Base-by-base conservation (phyloP, 2,888 invertebrate genomes). In the Plagodis pulveraria region DNA sequence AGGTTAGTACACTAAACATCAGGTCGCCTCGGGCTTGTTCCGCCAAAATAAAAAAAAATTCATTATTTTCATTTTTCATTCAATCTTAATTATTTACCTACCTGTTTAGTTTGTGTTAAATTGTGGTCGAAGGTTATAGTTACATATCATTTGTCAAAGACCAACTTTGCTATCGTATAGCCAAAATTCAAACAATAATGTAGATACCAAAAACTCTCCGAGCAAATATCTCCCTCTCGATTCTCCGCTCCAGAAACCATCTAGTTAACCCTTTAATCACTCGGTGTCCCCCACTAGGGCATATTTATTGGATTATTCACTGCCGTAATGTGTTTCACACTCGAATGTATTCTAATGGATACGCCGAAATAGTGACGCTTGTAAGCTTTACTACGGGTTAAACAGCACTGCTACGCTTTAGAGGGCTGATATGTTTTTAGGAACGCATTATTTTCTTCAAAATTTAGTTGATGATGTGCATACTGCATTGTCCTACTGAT, bases 321-420 rank as follows among this genome's bases (percentile, higher is more conserved):
- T 64, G 70, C 69, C 59, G 66, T 78, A 77, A 78, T 77, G 77
- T 71, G 69, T 76, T 76, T 74, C 69, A 78, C 81, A 81, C 79
- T 78, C 76, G 65, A 70, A 71, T 74, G 77, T 78, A 78, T 80
- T 75, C 75, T 80, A 81, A 81, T 80, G 80, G 74, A 62, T 67
- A 33, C 44, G 40, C 55, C 49, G 56, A 45, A 56, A 58, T 56
- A 60, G 45, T 34, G 45, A 45, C 34, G 45, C 34, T 11, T 12
- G 11, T 42, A 22, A 22, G 22, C 4, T 4, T 22, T 22, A 22
- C 2, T 22, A 22, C 22, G 22, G 22, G 22, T 38, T 38, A 9
- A 8, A 8, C 9, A 38, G 9, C 5, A 38, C 0, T 6, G 38
- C 38, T 6, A 38, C n/a, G 7, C 2, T 41, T 2, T n/a, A 6